Evolutionary conservation across 2,113 vertebrate genomes (phyloP).

Genomic region (Brachionichthys hirsutus): DNA sequence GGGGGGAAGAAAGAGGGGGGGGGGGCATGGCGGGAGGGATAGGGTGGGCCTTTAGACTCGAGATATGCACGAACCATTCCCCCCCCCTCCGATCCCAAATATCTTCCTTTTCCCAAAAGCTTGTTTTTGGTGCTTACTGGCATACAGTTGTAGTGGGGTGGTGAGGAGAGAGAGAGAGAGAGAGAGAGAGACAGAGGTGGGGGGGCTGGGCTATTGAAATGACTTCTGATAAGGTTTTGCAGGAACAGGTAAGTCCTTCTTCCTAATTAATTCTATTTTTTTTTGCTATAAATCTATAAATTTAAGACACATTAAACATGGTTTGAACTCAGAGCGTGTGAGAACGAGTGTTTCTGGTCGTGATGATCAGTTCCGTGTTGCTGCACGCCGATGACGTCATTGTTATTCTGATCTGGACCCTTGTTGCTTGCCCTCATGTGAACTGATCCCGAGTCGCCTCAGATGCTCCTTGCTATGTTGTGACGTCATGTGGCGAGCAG

Average conservation of each 20-base stretch:
- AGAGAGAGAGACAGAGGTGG: too few relatives aligned
- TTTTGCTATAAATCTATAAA: conserved; percentile 7
- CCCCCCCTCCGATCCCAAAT: conserved; percentile 7
- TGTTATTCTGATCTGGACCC: neutral
- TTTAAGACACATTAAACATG: conserved; percentile 43
- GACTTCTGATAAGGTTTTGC: conserved; percentile 47
- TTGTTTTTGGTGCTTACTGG: conserved; percentile 58
- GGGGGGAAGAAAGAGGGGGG: conserved; percentile 6
- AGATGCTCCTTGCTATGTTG: conserved; percentile 63
- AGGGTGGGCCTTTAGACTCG: conserved; percentile 42
- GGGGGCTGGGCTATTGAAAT: conserved; percentile 28
- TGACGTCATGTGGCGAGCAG: conserved; percentile 49
- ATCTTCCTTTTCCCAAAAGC: conserved; percentile 23
- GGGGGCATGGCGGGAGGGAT: neutral
- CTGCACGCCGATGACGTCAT: neutral
- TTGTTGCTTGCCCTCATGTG: conserved; percentile 55
- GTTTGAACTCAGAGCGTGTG: conserved; percentile 42
- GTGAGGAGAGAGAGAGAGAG: too few relatives aligned
- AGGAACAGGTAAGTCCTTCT: conserved; percentile 51
- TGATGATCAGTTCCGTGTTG: conserved; percentile 22
- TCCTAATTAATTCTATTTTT: neutral
- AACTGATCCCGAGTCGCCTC: conserved; percentile 71
- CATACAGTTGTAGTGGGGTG: conserved; percentile 56
- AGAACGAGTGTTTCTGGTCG: conserved; percentile 21
- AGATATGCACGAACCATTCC: conserved; percentile 38